Evolutionary conservation across 2,888 invertebrate species (phyloP).

Genomic region (Scaptomyza flava): DNA sequence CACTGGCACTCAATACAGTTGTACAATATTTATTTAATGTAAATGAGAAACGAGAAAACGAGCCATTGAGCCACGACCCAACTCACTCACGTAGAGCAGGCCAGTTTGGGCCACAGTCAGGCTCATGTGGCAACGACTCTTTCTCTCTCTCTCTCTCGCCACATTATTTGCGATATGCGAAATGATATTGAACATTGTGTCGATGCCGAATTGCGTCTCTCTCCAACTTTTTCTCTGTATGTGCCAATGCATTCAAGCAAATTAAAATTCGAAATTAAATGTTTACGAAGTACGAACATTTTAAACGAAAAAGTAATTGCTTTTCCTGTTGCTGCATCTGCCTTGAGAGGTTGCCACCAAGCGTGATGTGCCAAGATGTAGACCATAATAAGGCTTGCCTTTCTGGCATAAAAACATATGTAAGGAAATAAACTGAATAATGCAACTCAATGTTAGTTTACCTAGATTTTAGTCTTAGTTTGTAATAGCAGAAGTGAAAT

Average conservation of each 20-base stretch:
- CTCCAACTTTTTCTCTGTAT: conserved; percentile 23
- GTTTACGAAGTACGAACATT: conserved; percentile 77
- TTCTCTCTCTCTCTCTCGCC: background rate
- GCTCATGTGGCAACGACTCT: conserved; percentile 27
- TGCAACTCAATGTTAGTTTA: conserved; percentile 17
- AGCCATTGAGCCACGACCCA: conserved; percentile 21
- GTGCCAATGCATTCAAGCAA: conserved; percentile 75
- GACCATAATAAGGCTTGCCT: background rate
- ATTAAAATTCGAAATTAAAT: conserved; percentile 80
- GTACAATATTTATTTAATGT: conserved; percentile 79
- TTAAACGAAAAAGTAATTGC: conserved; percentile 77
- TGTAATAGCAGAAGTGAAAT: background rate
- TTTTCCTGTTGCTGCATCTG: conserved; percentile 49
- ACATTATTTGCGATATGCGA: conserved; percentile 25
- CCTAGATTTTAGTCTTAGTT: conserved; percentile 22
- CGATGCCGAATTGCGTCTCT: conserved; percentile 37
- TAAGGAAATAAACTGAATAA: conserved; percentile 1
- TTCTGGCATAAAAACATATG: background rate
- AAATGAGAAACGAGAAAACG: conserved; percentile 71
- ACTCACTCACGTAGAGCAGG: conserved; percentile 18
- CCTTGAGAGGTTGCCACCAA: conserved; percentile 36
- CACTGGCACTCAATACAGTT: conserved; percentile 72
- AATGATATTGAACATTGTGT: conserved; percentile 66
- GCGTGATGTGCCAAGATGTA: background rate
- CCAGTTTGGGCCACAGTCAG: conserved; percentile 24